A percentile compares a stretch with the other conserved stretches of the same genome.
phyloP scores from a whole-genome alignment of 2,113 vertebrate genomes.

The Brachypodius melanocephalos region DNA sequence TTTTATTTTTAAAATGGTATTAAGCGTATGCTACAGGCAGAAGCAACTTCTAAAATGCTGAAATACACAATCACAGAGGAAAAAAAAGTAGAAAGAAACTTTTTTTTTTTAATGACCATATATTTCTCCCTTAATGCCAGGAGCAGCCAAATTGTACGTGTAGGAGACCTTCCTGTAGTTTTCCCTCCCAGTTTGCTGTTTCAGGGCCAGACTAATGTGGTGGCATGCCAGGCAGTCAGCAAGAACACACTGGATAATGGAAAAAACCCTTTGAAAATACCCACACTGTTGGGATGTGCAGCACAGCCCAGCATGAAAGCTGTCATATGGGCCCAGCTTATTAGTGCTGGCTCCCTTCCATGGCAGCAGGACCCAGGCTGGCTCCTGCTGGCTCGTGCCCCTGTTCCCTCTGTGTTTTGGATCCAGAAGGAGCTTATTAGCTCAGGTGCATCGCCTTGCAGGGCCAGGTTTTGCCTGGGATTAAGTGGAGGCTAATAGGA shows the following conservation, averaged over 20 bases:
- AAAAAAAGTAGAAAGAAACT: too few species aligned
- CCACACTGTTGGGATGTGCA: neutral
- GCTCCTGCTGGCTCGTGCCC: neutral
- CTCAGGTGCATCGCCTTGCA: neutral
- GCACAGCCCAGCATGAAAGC: neutral
- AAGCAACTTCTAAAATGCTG: neutral
- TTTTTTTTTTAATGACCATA: neutral
- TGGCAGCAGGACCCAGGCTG: neutral
- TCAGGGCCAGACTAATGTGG: neutral
- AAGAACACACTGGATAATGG: neutral
- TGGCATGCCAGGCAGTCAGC: neutral
- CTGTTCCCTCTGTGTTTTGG: neutral
- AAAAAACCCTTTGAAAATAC: neutral
- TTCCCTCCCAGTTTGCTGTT: neutral
- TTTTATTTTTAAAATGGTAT: neutral
- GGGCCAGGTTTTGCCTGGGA: constrained; percentile 20
- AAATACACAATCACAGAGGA: neutral
- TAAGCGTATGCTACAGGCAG: neutral
- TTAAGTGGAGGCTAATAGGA: neutral
- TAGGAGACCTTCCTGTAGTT: neutral
- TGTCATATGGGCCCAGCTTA: neutral
- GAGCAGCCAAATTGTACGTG: neutral
- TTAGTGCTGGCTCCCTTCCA: neutral
- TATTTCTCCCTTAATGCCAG: neutral
- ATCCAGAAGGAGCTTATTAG: neutral